phyloP scores from a whole-genome alignment of 92 coral and sea anemone genomes.

The Umimayanthus kanabou region DNA sequence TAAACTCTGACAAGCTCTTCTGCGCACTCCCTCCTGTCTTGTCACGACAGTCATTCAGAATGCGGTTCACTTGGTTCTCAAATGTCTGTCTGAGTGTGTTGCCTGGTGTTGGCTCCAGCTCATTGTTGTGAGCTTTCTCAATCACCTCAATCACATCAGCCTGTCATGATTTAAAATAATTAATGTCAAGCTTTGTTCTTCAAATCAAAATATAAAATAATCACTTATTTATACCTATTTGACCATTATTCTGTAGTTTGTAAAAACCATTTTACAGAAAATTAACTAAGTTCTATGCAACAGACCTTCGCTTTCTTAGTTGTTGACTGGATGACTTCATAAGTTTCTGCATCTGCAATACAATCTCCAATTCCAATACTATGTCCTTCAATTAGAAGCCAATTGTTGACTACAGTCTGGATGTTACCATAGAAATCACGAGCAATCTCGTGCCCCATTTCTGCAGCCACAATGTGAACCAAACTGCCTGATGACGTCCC shows the following conservation, averaged over 20 bases:
- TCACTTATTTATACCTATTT: no score
- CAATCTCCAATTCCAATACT: constrained; percentile 99
- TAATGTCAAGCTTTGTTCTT: neutral
- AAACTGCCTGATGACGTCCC: constrained; percentile 99
- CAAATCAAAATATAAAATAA: no score
- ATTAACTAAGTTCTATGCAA: no score
- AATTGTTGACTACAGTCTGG: constrained; percentile 96
- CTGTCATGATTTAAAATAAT: constrained; percentile 31
- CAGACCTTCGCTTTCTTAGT: constrained; percentile 96
- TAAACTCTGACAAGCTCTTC: constrained; percentile 98
- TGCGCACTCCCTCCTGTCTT: constrained; percentile 99
- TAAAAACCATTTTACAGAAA: no score
- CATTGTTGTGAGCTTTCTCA: constrained; percentile 97
- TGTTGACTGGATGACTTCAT: constrained; percentile 90
- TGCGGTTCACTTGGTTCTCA: constrained; percentile 99
- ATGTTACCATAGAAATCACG: constrained; percentile 83
- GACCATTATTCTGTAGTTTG: no score
- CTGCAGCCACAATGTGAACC: constrained; percentile 94
- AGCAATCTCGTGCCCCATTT: constrained; percentile 90
- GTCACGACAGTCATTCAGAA: constrained; percentile 99
- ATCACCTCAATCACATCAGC: constrained; percentile 98
- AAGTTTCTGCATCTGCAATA: constrained; percentile 99
- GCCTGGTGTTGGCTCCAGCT: constrained; percentile 96
- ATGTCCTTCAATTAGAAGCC: constrained; percentile 96
- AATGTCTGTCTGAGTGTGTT: constrained; percentile 98